These are phyloP conservation scores for Acyrthosiphon pisum DNA, from an alignment of 1,140 invertebrate genomes.

Conservation along the genomic window DNA sequence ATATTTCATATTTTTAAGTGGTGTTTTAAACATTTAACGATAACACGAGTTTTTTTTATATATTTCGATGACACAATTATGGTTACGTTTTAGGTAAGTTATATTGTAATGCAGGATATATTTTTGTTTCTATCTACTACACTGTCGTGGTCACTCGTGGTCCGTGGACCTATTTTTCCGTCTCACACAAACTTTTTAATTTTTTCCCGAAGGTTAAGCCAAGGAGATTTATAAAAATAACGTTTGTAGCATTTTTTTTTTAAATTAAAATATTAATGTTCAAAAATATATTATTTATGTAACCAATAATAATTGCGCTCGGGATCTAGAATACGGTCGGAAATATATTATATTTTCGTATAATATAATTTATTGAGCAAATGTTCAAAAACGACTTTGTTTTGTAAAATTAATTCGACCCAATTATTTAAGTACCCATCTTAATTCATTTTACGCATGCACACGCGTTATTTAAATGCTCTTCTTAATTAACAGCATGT, in stretches of 20 bases:
- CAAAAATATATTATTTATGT: not conserved
- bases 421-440: not conserved
- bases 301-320: not conserved
- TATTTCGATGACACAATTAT: too few species aligned
- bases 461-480: not conserved
- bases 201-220: not conserved
- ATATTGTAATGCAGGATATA: too few species aligned
- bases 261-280: too few species aligned
- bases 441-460: not conserved
- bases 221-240: not conserved
- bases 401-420: not conserved
- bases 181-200: not conserved
- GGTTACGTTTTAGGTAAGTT: too few species aligned
- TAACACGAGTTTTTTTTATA: too few species aligned
- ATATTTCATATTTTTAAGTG: too few species aligned
- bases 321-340: not conserved
- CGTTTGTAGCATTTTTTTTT: not conserved
- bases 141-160: not conserved
- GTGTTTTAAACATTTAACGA: too few species aligned
- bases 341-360: not conserved
- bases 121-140: too few species aligned
- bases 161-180: not conserved
- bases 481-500: not conserved
- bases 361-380: not conserved
- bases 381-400: constrained; percentile 11